phyloP scores from a whole-genome alignment of 2,888 invertebrate species.

The Arrhopalites spinosus region DNA sequence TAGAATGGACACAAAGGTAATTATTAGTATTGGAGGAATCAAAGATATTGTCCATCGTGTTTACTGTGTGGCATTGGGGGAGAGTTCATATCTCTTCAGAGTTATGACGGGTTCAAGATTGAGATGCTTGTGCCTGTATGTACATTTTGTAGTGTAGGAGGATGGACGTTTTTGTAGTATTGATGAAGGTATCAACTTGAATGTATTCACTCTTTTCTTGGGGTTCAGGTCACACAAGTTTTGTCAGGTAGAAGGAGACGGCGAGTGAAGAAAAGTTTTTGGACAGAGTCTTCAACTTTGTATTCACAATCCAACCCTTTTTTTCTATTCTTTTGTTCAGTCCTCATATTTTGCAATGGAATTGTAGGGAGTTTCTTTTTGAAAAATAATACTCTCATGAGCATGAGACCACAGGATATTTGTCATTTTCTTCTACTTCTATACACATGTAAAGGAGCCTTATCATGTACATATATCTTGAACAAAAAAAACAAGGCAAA shows the following conservation, averaged over 20 bases:
- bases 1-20: conserved; percentile 8
- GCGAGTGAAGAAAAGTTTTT: background rate
- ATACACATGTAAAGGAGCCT: background rate
- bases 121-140: background rate
- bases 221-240: no score
- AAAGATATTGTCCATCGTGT: conserved; percentile 5
- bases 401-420: conserved; percentile 8
- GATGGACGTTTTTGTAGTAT: background rate
- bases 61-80: conserved; percentile 18
- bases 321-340: background rate
- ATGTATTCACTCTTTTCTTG: background rate
- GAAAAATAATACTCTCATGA: conserved; percentile 19
- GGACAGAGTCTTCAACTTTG: no score
- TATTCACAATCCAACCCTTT: conserved; percentile 26
- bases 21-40: conserved; percentile 31
- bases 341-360: conserved; percentile 31
- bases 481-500: no score
- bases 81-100: background rate
- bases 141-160: background rate
- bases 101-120: background rate
- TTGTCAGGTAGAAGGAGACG: background rate
- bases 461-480: no score
- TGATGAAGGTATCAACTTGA: conserved; percentile 17
- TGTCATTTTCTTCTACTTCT: background rate
- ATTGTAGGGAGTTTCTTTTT: conserved; percentile 11